These are phyloP conservation scores for Heteromormyrus szaboi DNA, from an alignment of 2,797 vertebrate species.

Conservation along the genomic window DNA sequence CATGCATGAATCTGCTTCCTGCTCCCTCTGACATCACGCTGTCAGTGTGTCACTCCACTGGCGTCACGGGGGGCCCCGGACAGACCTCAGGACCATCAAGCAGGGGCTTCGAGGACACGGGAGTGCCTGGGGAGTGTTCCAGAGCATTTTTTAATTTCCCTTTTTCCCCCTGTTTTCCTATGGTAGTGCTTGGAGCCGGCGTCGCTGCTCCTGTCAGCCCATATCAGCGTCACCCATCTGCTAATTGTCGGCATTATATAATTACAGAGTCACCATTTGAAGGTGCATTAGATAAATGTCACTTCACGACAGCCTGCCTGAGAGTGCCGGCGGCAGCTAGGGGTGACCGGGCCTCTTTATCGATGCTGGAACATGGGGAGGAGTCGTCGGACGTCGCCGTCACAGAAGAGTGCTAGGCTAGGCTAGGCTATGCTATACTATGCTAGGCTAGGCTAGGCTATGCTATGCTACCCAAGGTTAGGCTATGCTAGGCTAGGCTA, in stretches of 20 bases:
- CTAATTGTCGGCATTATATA: constrained; percentile 72
- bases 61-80: neutral
- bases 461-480: neutral
- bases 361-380: neutral
- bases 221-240: constrained; percentile 77
- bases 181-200: constrained; percentile 40
- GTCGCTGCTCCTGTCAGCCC: constrained; percentile 64
- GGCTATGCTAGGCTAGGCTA: neutral
- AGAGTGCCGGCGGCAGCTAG: constrained; percentile 41
- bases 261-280: constrained; percentile 56
- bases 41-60: neutral
- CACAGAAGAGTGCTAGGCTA: neutral
- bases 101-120: neutral
- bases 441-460: neutral
- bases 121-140: neutral
- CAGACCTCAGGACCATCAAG: neutral
- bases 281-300: constrained; percentile 90
- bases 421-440: neutral
- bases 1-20: constrained; percentile 27
- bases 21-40: constrained; percentile 13
- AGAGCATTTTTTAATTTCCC: neutral
- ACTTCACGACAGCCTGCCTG: constrained; percentile 72
- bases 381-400: neutral
- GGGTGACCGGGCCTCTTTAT: constrained; percentile 48
- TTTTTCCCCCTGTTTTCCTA: neutral